These are phyloP conservation scores for Drosophila suzukii DNA, from an alignment of 1,140 invertebrate species.

Conservation along the genomic window DNA sequence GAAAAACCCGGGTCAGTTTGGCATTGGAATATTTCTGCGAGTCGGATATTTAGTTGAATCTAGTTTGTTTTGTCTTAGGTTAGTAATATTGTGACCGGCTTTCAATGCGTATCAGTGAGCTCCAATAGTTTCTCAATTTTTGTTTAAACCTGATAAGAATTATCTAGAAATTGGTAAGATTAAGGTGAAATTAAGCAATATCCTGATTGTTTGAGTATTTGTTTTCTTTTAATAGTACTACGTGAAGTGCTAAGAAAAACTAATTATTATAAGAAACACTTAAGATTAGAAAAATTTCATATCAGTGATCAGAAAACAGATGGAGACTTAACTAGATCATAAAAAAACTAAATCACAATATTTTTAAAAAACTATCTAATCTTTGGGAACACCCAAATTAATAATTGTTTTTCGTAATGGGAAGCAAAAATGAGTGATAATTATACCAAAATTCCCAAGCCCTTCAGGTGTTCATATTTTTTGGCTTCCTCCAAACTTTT, in stretches of 20 bases:
- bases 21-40: slow-evolving; percentile 57
- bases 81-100: slow-evolving; percentile 43
- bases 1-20: slow-evolving; percentile 51
- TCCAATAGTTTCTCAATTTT: slow-evolving; percentile 7
- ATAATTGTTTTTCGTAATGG: no score
- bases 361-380: background rate
- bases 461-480: background rate
- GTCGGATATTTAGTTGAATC: slow-evolving; percentile 13
- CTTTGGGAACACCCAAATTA: no score
- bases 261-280: no score
- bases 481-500: slow-evolving; percentile 2
- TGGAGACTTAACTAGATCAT: no score
- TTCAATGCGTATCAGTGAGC: slow-evolving; percentile 19
- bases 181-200: slow-evolving; percentile 5
- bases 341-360: background rate
- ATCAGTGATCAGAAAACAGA: no score
- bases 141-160: slow-evolving; percentile 4
- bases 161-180: slow-evolving; percentile 35
- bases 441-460: background rate
- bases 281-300: background rate
- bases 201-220: background rate
- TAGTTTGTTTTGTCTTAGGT: slow-evolving; percentile 41
- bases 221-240: background rate
- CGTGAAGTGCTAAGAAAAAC: background rate
- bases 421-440: background rate